A percentile compares a stretch with the other conserved stretches of the same genome.
These are phyloP conservation scores for Bombus consobrinus DNA, from an alignment of 1,140 invertebrate genomes.

Conservation along the genomic window DNA sequence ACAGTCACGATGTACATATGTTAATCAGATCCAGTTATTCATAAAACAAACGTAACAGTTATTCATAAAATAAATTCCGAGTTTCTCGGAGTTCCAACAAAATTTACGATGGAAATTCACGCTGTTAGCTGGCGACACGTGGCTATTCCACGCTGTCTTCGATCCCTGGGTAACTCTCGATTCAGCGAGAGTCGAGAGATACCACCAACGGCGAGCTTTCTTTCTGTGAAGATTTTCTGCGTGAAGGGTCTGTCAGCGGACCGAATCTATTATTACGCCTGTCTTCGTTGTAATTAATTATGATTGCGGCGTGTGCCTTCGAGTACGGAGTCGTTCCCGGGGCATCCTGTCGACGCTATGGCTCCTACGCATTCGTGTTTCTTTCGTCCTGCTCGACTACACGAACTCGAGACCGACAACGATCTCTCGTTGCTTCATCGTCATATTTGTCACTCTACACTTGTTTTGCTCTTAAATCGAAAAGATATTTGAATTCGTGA, in stretches of 20 bases:
- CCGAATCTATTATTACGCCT: slow-evolving; percentile 46
- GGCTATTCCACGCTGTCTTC: background rate
- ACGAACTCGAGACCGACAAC: background rate
- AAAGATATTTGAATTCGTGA: too few relatives aligned
- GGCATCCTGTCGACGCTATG: background rate
- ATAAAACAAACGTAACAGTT: background rate
- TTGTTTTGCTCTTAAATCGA: background rate
- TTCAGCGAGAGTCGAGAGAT: background rate
- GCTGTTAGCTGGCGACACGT: background rate
- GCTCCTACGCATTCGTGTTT: slow-evolving; percentile 21
- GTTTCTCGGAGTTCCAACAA: background rate
- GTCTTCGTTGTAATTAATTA: slow-evolving; percentile 60
- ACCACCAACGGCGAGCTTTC: slow-evolving; percentile 34
- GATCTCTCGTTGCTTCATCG: background rate
- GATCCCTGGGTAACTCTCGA: slow-evolving; percentile 1
- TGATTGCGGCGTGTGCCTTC: slow-evolving; percentile 34
- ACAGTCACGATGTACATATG: background rate
- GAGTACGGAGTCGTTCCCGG: slow-evolving; percentile 8
- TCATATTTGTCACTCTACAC: background rate
- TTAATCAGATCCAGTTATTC: background rate
- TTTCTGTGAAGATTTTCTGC: slow-evolving; percentile 35
- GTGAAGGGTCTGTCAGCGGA: slow-evolving; percentile 37
- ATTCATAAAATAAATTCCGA: background rate
- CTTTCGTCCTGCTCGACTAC: background rate
- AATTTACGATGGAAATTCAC: slow-evolving; percentile 1